Evolutionary conservation across 2,888 invertebrate species (phyloP).

Genomic region (Scrobipalpa costella): DNA sequence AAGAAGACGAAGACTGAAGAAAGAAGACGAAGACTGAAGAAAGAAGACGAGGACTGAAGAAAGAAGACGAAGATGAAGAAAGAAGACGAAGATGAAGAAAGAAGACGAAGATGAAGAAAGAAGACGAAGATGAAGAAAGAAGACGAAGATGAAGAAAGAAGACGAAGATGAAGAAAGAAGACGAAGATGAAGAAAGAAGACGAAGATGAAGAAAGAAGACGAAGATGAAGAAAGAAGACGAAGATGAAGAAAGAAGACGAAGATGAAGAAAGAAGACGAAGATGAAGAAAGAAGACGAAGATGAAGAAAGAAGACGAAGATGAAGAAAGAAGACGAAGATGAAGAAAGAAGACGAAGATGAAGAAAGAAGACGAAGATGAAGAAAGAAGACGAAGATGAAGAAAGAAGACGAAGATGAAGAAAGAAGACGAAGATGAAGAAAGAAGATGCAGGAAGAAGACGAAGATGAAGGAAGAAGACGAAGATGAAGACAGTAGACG

Average conservation of each 20-base stretch:
- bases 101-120: background rate
- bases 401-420: background rate
- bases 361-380: slow-evolving; percentile 14
- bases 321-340: background rate
- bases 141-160: slow-evolving; percentile 2
- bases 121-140: slow-evolving; percentile 17
- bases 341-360: slow-evolving; percentile 21
- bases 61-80: slow-evolving; percentile 3
- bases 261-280: slow-evolving; percentile 25
- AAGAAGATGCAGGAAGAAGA: slow-evolving; percentile 21
- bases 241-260: background rate
- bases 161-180: background rate
- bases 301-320: background rate
- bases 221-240: slow-evolving; percentile 23
- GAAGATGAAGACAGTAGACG: background rate
- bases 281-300: slow-evolving; percentile 24
- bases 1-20: slow-evolving; percentile 28
- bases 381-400: slow-evolving; percentile 1
- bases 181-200: slow-evolving; percentile 14
- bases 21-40: slow-evolving; percentile 30
- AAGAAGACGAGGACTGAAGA: slow-evolving; percentile 7
- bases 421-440: background rate
- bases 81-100: slow-evolving; percentile 8
- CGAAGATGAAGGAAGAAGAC: slow-evolving; percentile 24
- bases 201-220: slow-evolving; percentile 18